Evolutionary conservation across 2,888 invertebrate species (phyloP), one percentile per base, ranked within the genome.

Genomic region (Phaonia tiefii): DNA sequence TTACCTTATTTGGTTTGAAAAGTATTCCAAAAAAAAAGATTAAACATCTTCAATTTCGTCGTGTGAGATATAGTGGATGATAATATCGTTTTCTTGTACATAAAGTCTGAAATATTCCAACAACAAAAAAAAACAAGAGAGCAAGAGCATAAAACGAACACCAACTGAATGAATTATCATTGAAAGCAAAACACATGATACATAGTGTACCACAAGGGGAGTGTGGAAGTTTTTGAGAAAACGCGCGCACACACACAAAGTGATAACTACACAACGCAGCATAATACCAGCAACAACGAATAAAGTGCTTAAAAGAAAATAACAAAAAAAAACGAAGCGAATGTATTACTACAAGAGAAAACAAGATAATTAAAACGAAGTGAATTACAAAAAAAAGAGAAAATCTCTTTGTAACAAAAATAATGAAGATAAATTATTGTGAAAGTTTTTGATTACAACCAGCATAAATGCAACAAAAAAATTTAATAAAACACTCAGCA

Each of bases 111-210:
- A 31, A 5, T 31, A 31, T 31, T 5, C 31, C 31, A 39, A 15
- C 60, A 49, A 46, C 26, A 44, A 26, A 17, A 51, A 51, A 3
- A 3, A 22, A 20, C 11, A 22, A 31, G 31, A 37, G 69, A 69
- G 20, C 54, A 75, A 72, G 46, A 69, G 49, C n/a, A n/a, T n/a
- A n/a, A n/a, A n/a, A n/a, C n/a, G n/a, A 66, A 60, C 63, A 42
- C 60, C 49, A 15, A 49, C 5, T 49, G 73, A 82, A 79, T 49
- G 73, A 82, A 79, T 42, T 10, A 76, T 15, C 78, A 78, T 81
- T 75, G 79, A 83, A 83, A 83, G 51, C 65, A 66, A 60, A 83
- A 63, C 66, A 66, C 75, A 58, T 63, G 75, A 77, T 79, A 79
- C 10, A 60, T 77, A 66, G 31, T 8, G 31, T 31, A 31, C n/a